Evolutionary conservation across 2,113 vertebrate genomes (phyloP), one percentile per base, ranked within the genome.

Genomic region (Aramus guarauna): DNA sequence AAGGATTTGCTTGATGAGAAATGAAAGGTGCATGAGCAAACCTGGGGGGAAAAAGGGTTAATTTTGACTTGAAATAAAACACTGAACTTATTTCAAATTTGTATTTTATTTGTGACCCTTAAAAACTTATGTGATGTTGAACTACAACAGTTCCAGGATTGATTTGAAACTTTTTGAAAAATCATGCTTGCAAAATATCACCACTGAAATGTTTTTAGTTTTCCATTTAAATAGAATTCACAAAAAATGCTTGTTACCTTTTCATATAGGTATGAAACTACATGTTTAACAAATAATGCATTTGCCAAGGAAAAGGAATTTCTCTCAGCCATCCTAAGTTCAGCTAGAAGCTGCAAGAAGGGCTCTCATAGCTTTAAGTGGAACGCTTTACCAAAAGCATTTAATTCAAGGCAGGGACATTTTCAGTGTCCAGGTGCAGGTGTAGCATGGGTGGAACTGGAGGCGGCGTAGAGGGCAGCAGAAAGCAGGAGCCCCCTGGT

Each of bases 11-110:
- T 68, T 50, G 6, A 50, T 47, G 11, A 59, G 37, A 79, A 80
- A 10, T 3, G 3, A 14, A 88, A 2, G 1, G 4, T 76, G 4
- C 7, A 6, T 69, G 43, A 60, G 9, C 9, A 89, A 72, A 62
- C 6, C n/a, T 2, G 2, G 2, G 2, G 24, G 9, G 13, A 0
- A 21, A 30, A 60, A 21, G 2, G 7, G 4, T 39, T 66, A 29
- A 27, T 39, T 66, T 74, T 56, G 1, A 15, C 10, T 48, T 67
- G 5, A 74, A 88, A 71, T 24, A 32, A 68, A 91, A 41, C 5
- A 50, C 2, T 45, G 37, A 62, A 36, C 7, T 59, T 47, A 2
- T 58, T 88, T 82, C 15, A 71, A 36, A 34, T 62, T 29, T 78
- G 2, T 5, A 7, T 75, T 92, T 72, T 20, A 50, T 30, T 86